Percentiles rank a stretch among this genome's conserved stretches.
Evolutionary conservation across 1,140 invertebrate species (phyloP).

Genomic region (Colletes gigas): DNA sequence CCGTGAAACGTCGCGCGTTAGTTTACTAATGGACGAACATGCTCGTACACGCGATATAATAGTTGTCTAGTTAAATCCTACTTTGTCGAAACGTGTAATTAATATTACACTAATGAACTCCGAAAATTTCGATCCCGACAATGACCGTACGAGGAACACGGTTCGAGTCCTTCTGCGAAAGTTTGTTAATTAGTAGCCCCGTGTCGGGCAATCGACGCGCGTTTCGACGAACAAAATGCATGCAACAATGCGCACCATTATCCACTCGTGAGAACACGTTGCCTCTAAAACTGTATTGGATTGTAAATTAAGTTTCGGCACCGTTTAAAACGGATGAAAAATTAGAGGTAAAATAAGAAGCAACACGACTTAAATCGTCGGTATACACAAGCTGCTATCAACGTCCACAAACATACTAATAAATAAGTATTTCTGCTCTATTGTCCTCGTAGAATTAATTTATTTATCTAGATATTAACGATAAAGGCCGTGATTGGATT

Average conservation of each 20-base stretch:
- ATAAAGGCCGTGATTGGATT: too few relatives aligned
- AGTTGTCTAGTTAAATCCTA: not conserved
- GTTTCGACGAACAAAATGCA: conserved; percentile 25
- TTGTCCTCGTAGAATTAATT: too few relatives aligned
- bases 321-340: too few relatives aligned
- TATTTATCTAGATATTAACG: too few relatives aligned
- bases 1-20: not conserved
- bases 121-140: conserved; percentile 31
- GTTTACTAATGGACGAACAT: not conserved
- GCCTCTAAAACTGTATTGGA: too few relatives aligned
- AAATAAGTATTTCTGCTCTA: too few relatives aligned
- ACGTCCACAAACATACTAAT: too few relatives aligned
- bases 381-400: too few relatives aligned
- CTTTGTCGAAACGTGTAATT: not conserved
- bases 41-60: not conserved
- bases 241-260: conserved; percentile 13
- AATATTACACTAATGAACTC: conserved; percentile 14
- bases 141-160: conserved; percentile 9
- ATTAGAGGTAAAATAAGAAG: too few relatives aligned
- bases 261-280: too few relatives aligned
- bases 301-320: too few relatives aligned
- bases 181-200: conserved; percentile 62
- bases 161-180: conserved; percentile 31
- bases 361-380: too few relatives aligned
- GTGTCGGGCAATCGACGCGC: conserved; percentile 14